These are phyloP conservation scores for Drosophila jambulina DNA, from an alignment of 1,140 invertebrate genomes.

Conservation along the genomic window DNA sequence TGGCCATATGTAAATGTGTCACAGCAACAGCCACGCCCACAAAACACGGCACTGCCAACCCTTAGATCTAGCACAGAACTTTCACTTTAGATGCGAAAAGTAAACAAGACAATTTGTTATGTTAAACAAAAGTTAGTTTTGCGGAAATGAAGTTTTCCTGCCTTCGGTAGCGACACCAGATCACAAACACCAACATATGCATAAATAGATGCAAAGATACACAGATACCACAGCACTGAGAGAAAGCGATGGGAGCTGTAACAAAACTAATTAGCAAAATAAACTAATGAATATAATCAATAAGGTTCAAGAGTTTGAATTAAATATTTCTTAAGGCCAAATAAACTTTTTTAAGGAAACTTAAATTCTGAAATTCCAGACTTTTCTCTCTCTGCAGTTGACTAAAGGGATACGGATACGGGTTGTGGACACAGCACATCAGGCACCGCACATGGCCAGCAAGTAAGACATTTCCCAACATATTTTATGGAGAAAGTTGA, in stretches of 20 bases:
- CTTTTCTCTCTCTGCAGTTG: neutral
- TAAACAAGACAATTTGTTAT: constrained; percentile 83
- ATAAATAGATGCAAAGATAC: constrained; percentile 42
- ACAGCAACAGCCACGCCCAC: constrained; percentile 41
- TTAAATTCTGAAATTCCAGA: neutral
- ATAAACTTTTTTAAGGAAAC: too few relatives aligned
- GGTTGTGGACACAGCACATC: constrained; percentile 25
- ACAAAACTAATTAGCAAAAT: too few relatives aligned
- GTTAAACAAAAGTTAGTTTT: constrained; percentile 83
- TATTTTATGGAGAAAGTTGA: constrained; percentile 63
- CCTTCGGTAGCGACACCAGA: constrained; percentile 60
- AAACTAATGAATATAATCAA: neutral
- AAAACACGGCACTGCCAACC: neutral
- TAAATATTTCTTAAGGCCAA: neutral
- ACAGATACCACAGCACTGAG: constrained; percentile 2
- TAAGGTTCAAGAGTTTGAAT: rapidly evolving
- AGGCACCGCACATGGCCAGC: constrained; percentile 36
- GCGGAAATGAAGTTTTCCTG: constrained; percentile 82
- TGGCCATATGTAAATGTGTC: constrained; percentile 54
- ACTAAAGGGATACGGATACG: constrained; percentile 10
- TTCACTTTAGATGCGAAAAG: constrained; percentile 65
- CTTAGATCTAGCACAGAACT: constrained; percentile 28
- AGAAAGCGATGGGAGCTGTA: neutral
- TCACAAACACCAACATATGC: constrained; percentile 17
- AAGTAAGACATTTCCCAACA: constrained; percentile 69